Evolutionary conservation across 1,140 invertebrate genomes (phyloP).

Genomic region (Drosophila kikkawai): DNA sequence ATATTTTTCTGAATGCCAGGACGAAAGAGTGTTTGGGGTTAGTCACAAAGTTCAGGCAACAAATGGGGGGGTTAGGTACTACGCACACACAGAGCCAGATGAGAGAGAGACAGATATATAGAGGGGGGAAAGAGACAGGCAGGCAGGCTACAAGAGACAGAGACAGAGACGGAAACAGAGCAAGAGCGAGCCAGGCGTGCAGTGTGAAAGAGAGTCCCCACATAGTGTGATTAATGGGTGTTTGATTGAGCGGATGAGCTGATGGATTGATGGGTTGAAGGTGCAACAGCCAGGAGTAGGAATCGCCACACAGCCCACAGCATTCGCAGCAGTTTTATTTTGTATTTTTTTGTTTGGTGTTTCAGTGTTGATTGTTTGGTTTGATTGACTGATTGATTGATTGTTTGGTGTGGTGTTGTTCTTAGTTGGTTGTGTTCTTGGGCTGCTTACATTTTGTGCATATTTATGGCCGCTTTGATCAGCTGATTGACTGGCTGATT

Average conservation of each 20-base stretch:
- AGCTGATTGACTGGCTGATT: conserved; percentile 4
- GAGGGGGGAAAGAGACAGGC: conserved; percentile 17
- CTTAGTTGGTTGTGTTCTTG: conserved; percentile 30
- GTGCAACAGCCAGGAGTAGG: conserved; percentile 67
- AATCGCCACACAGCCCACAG: conserved; percentile 54
- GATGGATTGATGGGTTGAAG: conserved; percentile 57
- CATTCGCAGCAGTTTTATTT: conserved; percentile 39
- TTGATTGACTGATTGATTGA: conserved; percentile 35
- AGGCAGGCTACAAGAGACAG: conserved; percentile 16
- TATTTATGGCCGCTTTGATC: conserved; percentile 54
- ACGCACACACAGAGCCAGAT: conserved; percentile 17
- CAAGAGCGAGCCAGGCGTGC: conserved; percentile 27
- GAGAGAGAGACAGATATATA: conserved; percentile 23
- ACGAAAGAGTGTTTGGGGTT: conserved; percentile 39
- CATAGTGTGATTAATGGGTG: conserved; percentile 21
- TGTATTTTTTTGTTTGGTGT: conserved; percentile 22
- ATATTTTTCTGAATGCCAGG: conserved; percentile 16
- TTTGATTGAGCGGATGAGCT: conserved; percentile 11
- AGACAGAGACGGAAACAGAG: conserved; percentile 16
- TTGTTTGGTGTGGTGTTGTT: conserved; percentile 44
- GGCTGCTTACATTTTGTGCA: conserved; percentile 56
- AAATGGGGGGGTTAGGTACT: conserved; percentile 23
- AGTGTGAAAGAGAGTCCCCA: conserved; percentile 44
- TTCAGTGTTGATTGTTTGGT: conserved; percentile 42
- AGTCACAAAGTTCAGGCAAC: conserved; percentile 37